phyloP scores from a whole-genome alignment of 2,888 invertebrate species.

The Sabatieria punctata region DNA sequence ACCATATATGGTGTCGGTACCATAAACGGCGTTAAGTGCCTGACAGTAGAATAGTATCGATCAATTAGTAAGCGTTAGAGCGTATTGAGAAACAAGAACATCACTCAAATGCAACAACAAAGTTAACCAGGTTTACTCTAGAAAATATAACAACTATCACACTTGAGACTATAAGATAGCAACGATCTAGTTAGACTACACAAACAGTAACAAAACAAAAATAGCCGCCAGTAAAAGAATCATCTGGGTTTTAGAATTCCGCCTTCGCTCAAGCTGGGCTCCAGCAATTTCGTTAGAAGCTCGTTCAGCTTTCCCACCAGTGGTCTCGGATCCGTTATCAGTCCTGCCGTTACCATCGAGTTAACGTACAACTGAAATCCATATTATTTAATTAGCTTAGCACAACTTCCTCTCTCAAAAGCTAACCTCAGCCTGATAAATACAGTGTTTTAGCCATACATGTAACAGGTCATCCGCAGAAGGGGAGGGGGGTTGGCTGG shows the following conservation, averaged over 20 bases:
- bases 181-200: no score
- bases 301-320: conserved; percentile 70
- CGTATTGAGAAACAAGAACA: neutral
- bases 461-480: no score
- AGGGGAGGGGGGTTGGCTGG: neutral
- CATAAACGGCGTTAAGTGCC: no score
- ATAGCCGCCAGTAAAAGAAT: no score
- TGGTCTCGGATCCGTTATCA: conserved; percentile 72
- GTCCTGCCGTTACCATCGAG: conserved; percentile 83
- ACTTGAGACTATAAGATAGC: no score
- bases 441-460: no score
- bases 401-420: no score
- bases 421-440: no score
- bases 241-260: conserved; percentile 1
- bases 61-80: neutral
- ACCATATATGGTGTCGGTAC: no score
- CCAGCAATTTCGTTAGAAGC: conserved; percentile 40
- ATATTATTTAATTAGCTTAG: conserved; percentile 8
- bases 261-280: neutral
- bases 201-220: no score
- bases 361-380: conserved; percentile 61
- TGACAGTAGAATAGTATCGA: no score
- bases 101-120: neutral
- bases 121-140: neutral
- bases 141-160: neutral